Base-by-base conservation (phyloP, 2,797 vertebrate species). In the Sylvilagus floridanus region DNA sequence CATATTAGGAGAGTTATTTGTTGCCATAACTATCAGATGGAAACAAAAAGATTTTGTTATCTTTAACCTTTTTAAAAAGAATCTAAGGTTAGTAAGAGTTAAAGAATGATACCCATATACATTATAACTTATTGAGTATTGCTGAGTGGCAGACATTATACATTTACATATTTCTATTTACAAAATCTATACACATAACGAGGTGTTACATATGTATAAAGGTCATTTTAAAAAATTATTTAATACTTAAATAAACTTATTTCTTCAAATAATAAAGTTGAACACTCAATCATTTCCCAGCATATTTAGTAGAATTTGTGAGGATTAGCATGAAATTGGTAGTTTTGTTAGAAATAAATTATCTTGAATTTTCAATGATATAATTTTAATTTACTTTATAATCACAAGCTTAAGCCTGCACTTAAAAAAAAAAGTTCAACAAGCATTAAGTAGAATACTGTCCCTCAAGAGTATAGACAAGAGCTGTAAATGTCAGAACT, bases 51-150 rank as follows among this genome's bases (percentile, higher is more conserved):
- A 90, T 69, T 81, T 81, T 90, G 2, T 57, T 72, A 37, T 1
- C 35, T 82, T 75, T 89, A 94, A 54, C 6, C 66, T 92, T 86
- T 94, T 50, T 75, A 42, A 42, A 42, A 42, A 42, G 42, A 19
- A 65, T 82, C 26, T 66, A 77, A 28, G 37, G 4, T 68, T 62
- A 32, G 62, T 50, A 77, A 37, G 17, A 78, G 8, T 66, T 77
- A 87, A 79, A 77, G 24, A 65, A 57, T 37, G 13, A 37, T 0
- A 32, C 24, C n/a, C 14, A 83, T 16, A 63, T 10, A 52, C 7
- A 77, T 60, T 72, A n/a, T 35, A 83, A 77, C 83, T 83, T 54
- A 21, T 12, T 62, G 19, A 30, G 50, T 79, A 47, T 28, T 77
- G 22, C 81, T 73, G 37, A 81, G 35, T 24, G 35, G 26, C 54